These are phyloP conservation scores for Troglohyphantes excavatus DNA, from an alignment of 2,888 invertebrate genomes.

Conservation along the genomic window DNA sequence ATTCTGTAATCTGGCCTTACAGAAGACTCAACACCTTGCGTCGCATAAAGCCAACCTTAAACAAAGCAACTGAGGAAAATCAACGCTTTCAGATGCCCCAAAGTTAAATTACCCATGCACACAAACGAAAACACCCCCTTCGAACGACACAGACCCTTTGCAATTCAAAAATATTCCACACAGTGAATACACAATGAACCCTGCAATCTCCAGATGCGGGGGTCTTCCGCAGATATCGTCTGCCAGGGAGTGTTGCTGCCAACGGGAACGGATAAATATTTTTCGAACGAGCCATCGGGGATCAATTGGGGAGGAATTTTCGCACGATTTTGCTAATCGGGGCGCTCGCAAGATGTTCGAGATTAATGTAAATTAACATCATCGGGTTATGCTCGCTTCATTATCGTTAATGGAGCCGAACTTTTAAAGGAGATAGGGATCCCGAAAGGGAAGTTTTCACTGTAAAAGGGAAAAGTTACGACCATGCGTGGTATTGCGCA, in stretches of 20 bases:
- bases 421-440: constrained; percentile 45
- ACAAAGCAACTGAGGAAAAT: too few species aligned
- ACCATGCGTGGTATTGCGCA: background rate
- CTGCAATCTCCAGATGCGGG: constrained; percentile 10
- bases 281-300: constrained; percentile 66
- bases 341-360: constrained; percentile 39
- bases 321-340: constrained; percentile 60
- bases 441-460: constrained; percentile 7
- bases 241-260: background rate
- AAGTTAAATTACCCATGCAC: constrained; percentile 4
- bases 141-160: background rate
- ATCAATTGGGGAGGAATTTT: constrained; percentile 63
- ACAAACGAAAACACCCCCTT: background rate
- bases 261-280: constrained; percentile 58
- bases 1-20: too few species aligned
- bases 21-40: too few species aligned
- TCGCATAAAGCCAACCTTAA: constrained; percentile 1
- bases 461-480: constrained; percentile 23
- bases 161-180: constrained; percentile 23
- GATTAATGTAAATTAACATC: constrained; percentile 62
- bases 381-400: constrained; percentile 24
- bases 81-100: too few species aligned
- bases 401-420: constrained; percentile 48
- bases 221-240: too few species aligned
- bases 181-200: background rate